Percentiles rank a stretch among this genome's conserved stretches.
These are phyloP conservation scores for Guaruba guarouba DNA, from an alignment of 2,113 vertebrate genomes.

Conservation along the genomic window DNA sequence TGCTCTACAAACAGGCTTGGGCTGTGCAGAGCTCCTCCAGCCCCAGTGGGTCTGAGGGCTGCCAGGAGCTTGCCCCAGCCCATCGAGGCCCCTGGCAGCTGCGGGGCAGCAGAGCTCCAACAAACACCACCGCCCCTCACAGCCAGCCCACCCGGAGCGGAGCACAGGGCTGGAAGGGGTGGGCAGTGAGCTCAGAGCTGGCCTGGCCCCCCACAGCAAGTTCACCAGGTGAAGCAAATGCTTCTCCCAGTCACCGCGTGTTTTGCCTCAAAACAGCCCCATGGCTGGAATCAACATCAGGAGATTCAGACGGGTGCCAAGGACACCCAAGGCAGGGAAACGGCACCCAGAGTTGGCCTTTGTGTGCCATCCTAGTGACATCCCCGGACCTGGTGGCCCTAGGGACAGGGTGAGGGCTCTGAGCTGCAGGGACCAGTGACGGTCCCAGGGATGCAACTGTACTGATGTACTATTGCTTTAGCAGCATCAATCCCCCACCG, in stretches of 20 bases:
- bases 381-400: not conserved
- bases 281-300: not conserved
- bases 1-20: not conserved
- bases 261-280: not conserved
- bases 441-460: not conserved
- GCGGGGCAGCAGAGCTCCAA: rapidly evolving
- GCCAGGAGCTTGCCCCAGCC: not conserved
- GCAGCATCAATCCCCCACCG: not conserved
- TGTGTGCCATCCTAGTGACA: not conserved
- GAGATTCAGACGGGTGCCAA: rapidly evolving
- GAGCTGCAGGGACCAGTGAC: not conserved
- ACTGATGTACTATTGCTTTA: not conserved
- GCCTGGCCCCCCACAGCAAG: not conserved
- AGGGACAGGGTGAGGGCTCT: rapidly evolving
- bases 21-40: not conserved
- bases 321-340: not conserved
- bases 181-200: not conserved
- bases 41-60: not conserved
- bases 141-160: not conserved
- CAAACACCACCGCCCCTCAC: not conserved
- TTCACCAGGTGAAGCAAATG: not conserved
- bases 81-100: not conserved
- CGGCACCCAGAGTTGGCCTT: not conserved
- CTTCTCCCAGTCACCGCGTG: not conserved
- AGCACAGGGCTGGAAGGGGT: not conserved